Evolutionary conservation across 2,888 invertebrate species (phyloP).

Genomic region (Heliothis peltigera): DNA sequence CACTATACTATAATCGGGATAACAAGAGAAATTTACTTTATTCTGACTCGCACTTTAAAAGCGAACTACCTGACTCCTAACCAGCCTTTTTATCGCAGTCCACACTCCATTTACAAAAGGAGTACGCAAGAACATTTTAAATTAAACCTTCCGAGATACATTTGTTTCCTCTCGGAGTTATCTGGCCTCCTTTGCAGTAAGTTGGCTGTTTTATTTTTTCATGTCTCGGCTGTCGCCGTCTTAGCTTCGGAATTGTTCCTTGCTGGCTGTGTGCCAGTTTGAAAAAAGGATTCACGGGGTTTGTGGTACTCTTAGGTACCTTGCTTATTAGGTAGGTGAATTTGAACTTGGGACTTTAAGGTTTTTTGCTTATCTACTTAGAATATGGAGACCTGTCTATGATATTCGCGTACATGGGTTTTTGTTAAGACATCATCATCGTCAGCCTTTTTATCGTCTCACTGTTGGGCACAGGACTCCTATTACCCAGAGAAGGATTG

Average conservation of each 20-base stretch:
- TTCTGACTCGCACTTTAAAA: not conserved
- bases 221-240: conserved; percentile 35
- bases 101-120: conserved; percentile 26
- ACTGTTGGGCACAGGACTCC: no score
- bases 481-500: no score
- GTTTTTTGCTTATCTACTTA: not conserved
- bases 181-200: conserved; percentile 39
- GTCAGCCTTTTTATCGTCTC: no score
- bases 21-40: not conserved
- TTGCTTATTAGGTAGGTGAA: conserved; percentile 24
- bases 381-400: no score
- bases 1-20: not conserved
- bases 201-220: conserved; percentile 57
- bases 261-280: conserved; percentile 54
- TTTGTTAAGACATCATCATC: no score
- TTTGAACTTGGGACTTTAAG: conserved; percentile 20
- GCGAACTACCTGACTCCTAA: conserved; percentile 1
- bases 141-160: conserved; percentile 56
- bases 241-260: conserved; percentile 40
- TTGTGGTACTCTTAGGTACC: conserved; percentile 31
- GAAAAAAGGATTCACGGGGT: conserved; percentile 37
- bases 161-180: conserved; percentile 48
- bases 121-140: conserved; percentile 50
- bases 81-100: conserved; percentile 26
- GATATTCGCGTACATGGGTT: no score